Evolutionary conservation across 2,888 invertebrate species (phyloP).

Genomic region (Augochlorella aurata): DNA sequence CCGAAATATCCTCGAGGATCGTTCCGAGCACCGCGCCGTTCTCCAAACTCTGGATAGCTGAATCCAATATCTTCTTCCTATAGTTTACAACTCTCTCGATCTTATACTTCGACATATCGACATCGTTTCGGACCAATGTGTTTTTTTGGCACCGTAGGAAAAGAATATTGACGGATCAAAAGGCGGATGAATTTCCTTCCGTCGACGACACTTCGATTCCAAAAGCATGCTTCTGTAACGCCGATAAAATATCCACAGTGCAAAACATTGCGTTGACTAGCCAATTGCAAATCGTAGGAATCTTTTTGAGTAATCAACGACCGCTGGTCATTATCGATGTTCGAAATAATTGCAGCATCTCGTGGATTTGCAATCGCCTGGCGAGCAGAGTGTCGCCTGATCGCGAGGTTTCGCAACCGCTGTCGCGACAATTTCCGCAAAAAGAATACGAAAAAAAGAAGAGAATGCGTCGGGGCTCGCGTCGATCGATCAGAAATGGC

Average conservation of each 20-base stretch:
- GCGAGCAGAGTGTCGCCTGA: not conserved
- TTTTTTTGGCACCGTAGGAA: no score
- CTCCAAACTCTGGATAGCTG: not conserved
- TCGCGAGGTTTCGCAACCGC: not conserved
- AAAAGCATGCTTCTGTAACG: no score
- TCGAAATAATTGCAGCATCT: conserved; percentile 2
- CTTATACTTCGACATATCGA: no score
- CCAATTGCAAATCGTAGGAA: not conserved
- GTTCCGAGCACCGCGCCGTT: not conserved
- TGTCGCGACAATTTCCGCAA: not conserved
- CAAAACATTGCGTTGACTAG: not conserved
- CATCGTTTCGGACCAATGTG: no score
- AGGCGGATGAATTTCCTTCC: no score
- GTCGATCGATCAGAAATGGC: not conserved
- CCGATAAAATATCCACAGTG: no score
- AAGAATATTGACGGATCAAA: no score
- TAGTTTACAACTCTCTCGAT: no score
- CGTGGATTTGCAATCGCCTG: not conserved
- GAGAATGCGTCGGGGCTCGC: not conserved
- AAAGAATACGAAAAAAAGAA: not conserved
- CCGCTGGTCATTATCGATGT: not conserved
- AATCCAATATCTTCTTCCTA: no score
- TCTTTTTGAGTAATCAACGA: not conserved
- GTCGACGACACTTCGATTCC: no score
- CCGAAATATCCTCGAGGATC: not conserved